Evolutionary conservation across 2,113 vertebrate species (phyloP).

Genomic region (Morone chrysops): DNA sequence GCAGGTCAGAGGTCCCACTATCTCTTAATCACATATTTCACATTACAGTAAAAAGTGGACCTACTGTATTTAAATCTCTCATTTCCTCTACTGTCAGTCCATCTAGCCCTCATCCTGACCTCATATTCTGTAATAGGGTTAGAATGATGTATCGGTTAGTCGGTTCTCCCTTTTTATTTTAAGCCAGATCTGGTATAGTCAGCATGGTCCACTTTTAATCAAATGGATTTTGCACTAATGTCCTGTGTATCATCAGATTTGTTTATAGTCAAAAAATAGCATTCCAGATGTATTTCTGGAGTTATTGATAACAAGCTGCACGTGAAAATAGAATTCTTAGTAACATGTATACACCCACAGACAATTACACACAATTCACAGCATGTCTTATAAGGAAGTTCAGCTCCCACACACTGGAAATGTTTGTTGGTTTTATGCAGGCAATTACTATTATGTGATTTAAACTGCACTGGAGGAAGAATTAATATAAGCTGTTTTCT

Average conservation of each 20-base stretch:
- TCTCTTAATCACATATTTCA: constrained; percentile 22
- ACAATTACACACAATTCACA: constrained; percentile 20
- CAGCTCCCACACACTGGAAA: background rate
- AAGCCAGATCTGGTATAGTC: background rate
- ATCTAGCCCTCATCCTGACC: constrained; percentile 18
- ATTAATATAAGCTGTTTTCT: background rate
- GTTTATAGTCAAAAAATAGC: background rate
- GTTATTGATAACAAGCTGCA: constrained; percentile 35
- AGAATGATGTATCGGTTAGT: background rate
- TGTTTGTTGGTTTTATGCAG: constrained; percentile 13
- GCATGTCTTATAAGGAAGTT: constrained; percentile 2
- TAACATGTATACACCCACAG: constrained; percentile 2
- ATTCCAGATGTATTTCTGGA: background rate
- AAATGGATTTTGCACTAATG: background rate
- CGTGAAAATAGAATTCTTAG: background rate
- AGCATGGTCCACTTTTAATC: background rate
- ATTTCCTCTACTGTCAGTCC: background rate
- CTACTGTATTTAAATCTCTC: constrained; percentile 10
- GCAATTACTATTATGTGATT: constrained; percentile 24
- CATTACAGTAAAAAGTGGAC: background rate
- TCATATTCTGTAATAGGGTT: constrained; percentile 2
- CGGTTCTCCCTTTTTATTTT: background rate
- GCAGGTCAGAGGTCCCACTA: constrained; percentile 87
- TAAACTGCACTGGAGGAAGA: background rate
- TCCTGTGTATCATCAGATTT: background rate